Percentiles rank a stretch among this genome's conserved stretches.
Evolutionary conservation across 2,797 vertebrate genomes (phyloP).

Genomic region (Halcyon smyrnensis): DNA sequence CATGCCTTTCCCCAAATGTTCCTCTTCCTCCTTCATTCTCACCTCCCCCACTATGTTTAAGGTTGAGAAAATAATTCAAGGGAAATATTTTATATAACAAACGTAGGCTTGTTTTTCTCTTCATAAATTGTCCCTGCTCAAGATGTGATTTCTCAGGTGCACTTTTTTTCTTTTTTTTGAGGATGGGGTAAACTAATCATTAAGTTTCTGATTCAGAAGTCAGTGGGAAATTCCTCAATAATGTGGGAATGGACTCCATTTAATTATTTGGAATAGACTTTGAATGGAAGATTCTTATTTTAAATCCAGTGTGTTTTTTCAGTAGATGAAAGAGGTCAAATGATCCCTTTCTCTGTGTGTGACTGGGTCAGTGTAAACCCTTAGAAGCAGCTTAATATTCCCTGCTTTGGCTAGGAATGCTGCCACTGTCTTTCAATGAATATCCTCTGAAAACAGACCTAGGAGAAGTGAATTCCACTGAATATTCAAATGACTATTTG

Average conservation of each 20-base stretch:
- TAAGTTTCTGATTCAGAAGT: neutral
- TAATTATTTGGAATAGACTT: neutral
- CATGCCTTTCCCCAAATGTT: neutral
- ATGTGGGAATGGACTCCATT: neutral
- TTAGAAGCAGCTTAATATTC: neutral
- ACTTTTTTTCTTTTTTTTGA: neutral
- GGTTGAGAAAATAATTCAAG: constrained; percentile 16
- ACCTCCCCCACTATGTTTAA: constrained; percentile 6
- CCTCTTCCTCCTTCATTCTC: constrained; percentile 1
- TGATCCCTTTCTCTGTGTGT: neutral
- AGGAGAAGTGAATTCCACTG: neutral
- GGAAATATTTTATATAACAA: constrained; percentile 26
- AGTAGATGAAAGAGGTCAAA: neutral
- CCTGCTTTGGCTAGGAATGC: neutral
- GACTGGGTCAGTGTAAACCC: neutral
- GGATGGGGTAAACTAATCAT: neutral
- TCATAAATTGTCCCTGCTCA: neutral
- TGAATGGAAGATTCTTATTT: neutral
- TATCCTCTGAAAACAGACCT: neutral
- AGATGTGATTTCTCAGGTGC: neutral
- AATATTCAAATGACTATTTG: neutral
- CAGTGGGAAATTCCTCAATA: neutral
- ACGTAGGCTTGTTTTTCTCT: neutral
- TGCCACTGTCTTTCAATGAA: neutral
- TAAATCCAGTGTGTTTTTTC: neutral